Evolutionary conservation across 2,888 invertebrate genomes (phyloP).

Genomic region (Dendrolimus houi): DNA sequence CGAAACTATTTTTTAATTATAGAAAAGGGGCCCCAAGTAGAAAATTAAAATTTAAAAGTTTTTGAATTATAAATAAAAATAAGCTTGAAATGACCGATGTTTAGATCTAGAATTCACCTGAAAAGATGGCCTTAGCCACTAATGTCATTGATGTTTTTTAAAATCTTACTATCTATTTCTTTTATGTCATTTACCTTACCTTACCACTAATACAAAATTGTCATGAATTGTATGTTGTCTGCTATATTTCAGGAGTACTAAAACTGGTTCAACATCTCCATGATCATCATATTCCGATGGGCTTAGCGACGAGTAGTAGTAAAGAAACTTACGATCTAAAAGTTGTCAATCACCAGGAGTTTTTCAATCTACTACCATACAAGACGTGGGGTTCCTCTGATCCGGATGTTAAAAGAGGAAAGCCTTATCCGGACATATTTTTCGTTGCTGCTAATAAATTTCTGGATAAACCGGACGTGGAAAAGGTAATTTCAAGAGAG

Average conservation of each 20-base stretch:
- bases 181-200: too few relatives aligned
- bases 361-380: slow-evolving; percentile 82
- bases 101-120: too few relatives aligned
- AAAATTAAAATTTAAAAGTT: too few relatives aligned
- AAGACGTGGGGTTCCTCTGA: slow-evolving; percentile 89
- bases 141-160: too few relatives aligned
- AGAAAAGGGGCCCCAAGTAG: too few relatives aligned
- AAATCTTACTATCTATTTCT: too few relatives aligned
- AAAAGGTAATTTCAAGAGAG: slow-evolving; percentile 45
- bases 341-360: slow-evolving; percentile 78
- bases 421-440: slow-evolving; percentile 93
- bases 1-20: too few relatives aligned
- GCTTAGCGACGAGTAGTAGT: slow-evolving; percentile 91
- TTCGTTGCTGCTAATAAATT: slow-evolving; percentile 85
- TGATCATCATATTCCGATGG: slow-evolving; percentile 83
- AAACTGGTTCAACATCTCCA: slow-evolving; percentile 84
- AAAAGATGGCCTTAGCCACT: too few relatives aligned
- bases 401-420: slow-evolving; percentile 88
- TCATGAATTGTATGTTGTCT: neutral
- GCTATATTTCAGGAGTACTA: slow-evolving; percentile 80
- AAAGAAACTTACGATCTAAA: slow-evolving; percentile 83
- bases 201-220: too few relatives aligned
- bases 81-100: too few relatives aligned
- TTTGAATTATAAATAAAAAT: too few relatives aligned
- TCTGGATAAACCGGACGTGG: slow-evolving; percentile 76